A percentile compares a stretch with the other conserved stretches of the same genome.
Evolutionary conservation across 2,888 invertebrate genomes (phyloP).

Genomic region (Volucella bombylans): DNA sequence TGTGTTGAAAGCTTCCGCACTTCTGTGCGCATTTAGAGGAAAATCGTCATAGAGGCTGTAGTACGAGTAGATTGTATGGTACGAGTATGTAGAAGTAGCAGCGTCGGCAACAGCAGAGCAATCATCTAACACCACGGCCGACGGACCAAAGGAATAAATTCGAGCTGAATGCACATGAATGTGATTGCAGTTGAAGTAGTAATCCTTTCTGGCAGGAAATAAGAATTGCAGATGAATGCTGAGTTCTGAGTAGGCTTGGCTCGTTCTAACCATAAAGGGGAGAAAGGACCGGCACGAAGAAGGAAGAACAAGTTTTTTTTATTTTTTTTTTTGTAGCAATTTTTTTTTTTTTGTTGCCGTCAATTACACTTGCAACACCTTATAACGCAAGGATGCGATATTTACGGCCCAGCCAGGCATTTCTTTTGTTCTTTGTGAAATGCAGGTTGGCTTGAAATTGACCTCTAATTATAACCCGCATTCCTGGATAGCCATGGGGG

Average conservation of each 20-base stretch:
- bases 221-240: slow-evolving; percentile 67
- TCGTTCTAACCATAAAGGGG: slow-evolving; percentile 24
- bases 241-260: slow-evolving; percentile 20
- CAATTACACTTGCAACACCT: slow-evolving; percentile 69
- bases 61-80: not conserved
- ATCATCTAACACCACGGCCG: slow-evolving; percentile 43
- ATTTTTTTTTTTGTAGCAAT: slow-evolving; percentile 5
- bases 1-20: slow-evolving; percentile 71
- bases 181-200: slow-evolving; percentile 66
- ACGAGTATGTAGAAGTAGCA: too few species aligned
- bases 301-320: slow-evolving; percentile 17
- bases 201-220: slow-evolving; percentile 68
- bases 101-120: slow-evolving; percentile 7
- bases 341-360: slow-evolving; percentile 60
- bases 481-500: slow-evolving; percentile 26
- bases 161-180: slow-evolving; percentile 69
- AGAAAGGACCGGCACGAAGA: not conserved
- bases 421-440: slow-evolving; percentile 24
- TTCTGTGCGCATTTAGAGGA: slow-evolving; percentile 65
- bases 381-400: slow-evolving; percentile 58
- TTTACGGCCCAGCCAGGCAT: slow-evolving; percentile 28
- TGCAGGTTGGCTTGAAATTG: slow-evolving; percentile 60
- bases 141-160: slow-evolving; percentile 68
- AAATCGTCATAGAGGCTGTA: slow-evolving; percentile 37
- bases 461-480: slow-evolving; percentile 65